phyloP scores from a whole-genome alignment of 2,888 invertebrate genomes.

The Schizaphis graminum region DNA sequence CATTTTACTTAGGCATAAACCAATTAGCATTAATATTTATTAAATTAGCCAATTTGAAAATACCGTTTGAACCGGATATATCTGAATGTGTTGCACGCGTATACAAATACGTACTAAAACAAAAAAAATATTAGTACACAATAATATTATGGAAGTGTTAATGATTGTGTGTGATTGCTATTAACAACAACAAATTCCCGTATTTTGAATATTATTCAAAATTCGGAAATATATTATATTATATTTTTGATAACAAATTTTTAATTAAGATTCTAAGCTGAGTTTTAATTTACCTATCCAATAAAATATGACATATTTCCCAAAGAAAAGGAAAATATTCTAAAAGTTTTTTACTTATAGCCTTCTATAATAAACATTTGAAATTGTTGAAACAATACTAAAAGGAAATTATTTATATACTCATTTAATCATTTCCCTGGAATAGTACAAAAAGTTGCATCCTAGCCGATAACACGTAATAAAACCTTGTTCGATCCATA shows the following conservation, averaged over 20 bases:
- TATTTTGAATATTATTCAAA: neutral
- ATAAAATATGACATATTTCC: neutral
- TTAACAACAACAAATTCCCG: neutral
- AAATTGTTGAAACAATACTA: neutral
- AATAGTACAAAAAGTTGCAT: neutral
- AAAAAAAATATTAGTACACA: neutral
- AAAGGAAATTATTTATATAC: neutral
- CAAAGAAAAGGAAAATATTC: neutral
- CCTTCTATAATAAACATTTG: neutral
- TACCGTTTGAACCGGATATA: conserved; percentile 47
- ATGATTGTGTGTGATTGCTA: neutral
- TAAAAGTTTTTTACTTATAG: neutral
- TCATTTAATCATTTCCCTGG: neutral
- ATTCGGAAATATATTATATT: too few species aligned
- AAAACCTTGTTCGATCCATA: neutral
- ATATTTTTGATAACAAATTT: neutral
- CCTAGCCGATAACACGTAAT: neutral
- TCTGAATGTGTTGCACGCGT: conserved; percentile 25
- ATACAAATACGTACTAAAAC: conserved; percentile 1
- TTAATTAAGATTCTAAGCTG: neutral
- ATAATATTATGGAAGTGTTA: neutral
- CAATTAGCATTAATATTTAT: conserved; percentile 25
- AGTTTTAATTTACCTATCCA: neutral
- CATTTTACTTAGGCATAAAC: neutral
- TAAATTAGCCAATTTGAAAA: conserved; percentile 5